phyloP scores from a whole-genome alignment of 2,888 invertebrate species.

The Lutraria lutraria region DNA sequence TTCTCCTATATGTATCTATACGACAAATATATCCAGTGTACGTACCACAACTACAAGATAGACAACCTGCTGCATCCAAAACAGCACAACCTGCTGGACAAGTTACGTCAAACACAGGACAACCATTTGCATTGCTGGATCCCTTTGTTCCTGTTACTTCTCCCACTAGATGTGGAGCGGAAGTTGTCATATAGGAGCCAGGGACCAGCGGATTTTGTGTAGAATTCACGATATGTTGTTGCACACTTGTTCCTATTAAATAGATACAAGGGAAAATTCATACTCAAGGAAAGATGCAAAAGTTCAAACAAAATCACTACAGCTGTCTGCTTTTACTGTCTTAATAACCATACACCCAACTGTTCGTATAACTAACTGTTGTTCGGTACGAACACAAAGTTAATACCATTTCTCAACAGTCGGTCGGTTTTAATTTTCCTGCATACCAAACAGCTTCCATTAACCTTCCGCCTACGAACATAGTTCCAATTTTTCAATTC shows the following conservation, averaged over 20 bases:
- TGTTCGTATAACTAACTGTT: not conserved
- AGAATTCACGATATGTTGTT: constrained; percentile 14
- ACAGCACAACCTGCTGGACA: constrained; percentile 49
- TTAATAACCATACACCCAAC: not conserved
- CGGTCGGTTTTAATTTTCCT: no score
- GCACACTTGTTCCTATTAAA: not conserved
- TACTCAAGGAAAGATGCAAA: not conserved
- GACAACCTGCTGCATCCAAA: constrained; percentile 50
- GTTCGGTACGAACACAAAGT: no score
- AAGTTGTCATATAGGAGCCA: constrained; percentile 1
- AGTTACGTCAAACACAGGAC: constrained; percentile 41
- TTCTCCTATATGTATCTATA: no score
- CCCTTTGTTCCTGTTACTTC: constrained; percentile 3
- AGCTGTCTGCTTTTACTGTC: not conserved
- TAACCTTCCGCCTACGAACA: no score
- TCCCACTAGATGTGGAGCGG: not conserved
- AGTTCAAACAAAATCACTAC: not conserved
- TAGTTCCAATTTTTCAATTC: no score
- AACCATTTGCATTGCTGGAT: constrained; percentile 36
- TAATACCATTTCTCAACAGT: no score
- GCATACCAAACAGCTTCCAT: no score
- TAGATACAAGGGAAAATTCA: not conserved
- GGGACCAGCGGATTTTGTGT: constrained; percentile 19
- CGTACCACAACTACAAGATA: constrained; percentile 45
- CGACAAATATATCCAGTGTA: not conserved